Evolutionary conservation across 2,888 invertebrate species (phyloP), one percentile per base, ranked within the genome.

Genomic region (Callosobruchus maculatus): DNA sequence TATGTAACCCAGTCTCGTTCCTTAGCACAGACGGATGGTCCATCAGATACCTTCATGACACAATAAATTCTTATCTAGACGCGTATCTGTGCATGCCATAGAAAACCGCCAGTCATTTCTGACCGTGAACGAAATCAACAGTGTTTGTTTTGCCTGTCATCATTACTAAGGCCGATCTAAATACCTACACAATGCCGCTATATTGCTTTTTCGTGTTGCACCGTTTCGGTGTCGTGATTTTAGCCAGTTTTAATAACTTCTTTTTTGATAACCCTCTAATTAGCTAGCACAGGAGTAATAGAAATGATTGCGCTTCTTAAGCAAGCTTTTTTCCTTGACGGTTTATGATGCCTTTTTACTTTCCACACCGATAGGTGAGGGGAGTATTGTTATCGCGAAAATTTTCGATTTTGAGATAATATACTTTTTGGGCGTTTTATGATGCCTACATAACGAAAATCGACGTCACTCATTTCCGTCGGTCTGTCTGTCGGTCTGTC

Each of bases 101-200:
- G 49, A 7, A 49, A 71, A 49, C 30, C 31, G 78, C 77, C 77
- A 79, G 78, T 79, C 78, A 79, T 78, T 77, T 71, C 72, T 75
- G 77, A 76, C 75, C 77, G 75, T 75, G 75, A 76, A 77, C 73
- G 77, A 77, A 79, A 79, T 73, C 75, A 79, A 79, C 77, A 79
- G 78, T 77, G 78, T 73, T 74, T 76, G 74, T 77, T 74, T 76
- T 70, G 74, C 77, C 66, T 70, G 78, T 80, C 80, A 80, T 78
- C 77, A 26, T 80, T 79, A 80, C 77, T 49, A 49, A 49, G 49
- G 49, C 49, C 49, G 49, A 49, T 49, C 49, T 49, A 49, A 49
- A 49, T 49, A 49, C 49, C 49, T 18, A 49, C 49, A 49, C 49
- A 49, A 49, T 30, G 49, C 49, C 5, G 49, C 49, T 49, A 49